These are phyloP conservation scores for Platalea minor DNA, from an alignment of 2,797 vertebrate species.

Conservation along the genomic window DNA sequence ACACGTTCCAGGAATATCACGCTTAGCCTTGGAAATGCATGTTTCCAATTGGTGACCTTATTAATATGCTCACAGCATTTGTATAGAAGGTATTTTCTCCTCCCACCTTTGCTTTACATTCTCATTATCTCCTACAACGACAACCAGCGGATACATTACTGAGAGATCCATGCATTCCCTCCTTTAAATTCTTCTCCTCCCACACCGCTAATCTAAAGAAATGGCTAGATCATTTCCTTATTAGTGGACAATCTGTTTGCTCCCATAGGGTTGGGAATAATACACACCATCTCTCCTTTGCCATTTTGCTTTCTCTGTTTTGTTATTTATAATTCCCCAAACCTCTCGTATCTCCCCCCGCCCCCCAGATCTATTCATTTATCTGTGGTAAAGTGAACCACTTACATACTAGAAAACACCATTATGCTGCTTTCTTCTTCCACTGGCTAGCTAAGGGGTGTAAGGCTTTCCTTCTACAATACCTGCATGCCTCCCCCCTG, in stretches of 20 bases:
- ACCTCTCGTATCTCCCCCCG: not conserved
- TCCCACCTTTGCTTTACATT: slow-evolving; percentile 66
- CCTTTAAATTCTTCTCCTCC: slow-evolving; percentile 64
- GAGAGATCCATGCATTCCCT: slow-evolving; percentile 46
- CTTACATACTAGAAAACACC: slow-evolving; percentile 11
- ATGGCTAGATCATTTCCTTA: slow-evolving; percentile 59
- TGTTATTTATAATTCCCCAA: slow-evolving; percentile 15
- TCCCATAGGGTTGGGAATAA: slow-evolving; percentile 46
- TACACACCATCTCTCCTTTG: slow-evolving; percentile 16
- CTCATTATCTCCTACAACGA: slow-evolving; percentile 42
- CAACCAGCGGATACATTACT: slow-evolving; percentile 29
- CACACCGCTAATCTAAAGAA: slow-evolving; percentile 62
- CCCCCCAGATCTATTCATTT: not conserved
- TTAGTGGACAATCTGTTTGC: slow-evolving; percentile 63
- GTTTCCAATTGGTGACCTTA: slow-evolving; percentile 58
- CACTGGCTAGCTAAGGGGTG: not conserved
- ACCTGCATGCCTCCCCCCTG: not conserved
- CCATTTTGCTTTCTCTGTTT: slow-evolving; percentile 4
- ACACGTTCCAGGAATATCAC: slow-evolving; percentile 26
- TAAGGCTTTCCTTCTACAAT: not conserved
- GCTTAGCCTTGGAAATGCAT: slow-evolving; percentile 19
- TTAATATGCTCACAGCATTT: slow-evolving; percentile 57
- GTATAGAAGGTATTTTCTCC: slow-evolving; percentile 51
- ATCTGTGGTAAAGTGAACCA: slow-evolving; percentile 12
- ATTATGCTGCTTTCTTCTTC: slow-evolving; percentile 3